Base-by-base conservation (phyloP, 2,797 vertebrate species). In the Leontocebus nigricollis region DNA sequence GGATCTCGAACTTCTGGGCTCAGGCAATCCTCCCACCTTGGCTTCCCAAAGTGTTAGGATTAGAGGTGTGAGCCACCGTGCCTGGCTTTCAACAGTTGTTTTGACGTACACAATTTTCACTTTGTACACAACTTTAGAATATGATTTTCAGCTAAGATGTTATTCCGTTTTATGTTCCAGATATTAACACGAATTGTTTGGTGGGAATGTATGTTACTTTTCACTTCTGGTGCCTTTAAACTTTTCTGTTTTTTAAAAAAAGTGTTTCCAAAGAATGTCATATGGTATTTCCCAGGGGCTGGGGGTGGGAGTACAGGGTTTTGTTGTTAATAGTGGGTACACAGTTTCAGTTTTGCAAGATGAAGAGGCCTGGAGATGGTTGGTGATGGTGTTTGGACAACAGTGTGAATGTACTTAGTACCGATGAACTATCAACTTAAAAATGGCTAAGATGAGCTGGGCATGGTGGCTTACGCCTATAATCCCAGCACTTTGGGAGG, bases 151-250 rank as follows among this genome's bases (percentile, higher is more conserved):
- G 39, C 70, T 81, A 88, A 59, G 57, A 41, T 82, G 46, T 89
- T 70, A 94, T 89, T 86, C 26, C 24, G 48, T 72, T 89, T 88
- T 61, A 39, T 89, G 79, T 92, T 94, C 57, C 46, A 82, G 26
- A 13, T 72, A 57, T 83, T 83, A 92, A 75, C 52, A 88, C 19
- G 46, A 90, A 57, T 92, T 84, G 30, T 48, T 89, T 91, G 36
- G 33, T 44, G 67, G 67, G 26, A 73, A n/a, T 55, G 22, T 59
- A 14, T 55, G 27, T 96, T 70, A 44, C 33, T 82, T 89, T 94
- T 92, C 67, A 87, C 33, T 48, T 64, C 57, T 89, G 80, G 22
- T 10, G 77, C 22, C 59, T 93, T 77, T 82, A n/a, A 57, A 22
- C 57, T 89, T 92, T 85, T 61, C 64, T 61, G 7, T 76, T 59